Percentiles rank a stretch among this genome's conserved stretches.
Evolutionary conservation across 1,140 invertebrate species (phyloP).

Genomic region (Diorhabda sublineata): DNA sequence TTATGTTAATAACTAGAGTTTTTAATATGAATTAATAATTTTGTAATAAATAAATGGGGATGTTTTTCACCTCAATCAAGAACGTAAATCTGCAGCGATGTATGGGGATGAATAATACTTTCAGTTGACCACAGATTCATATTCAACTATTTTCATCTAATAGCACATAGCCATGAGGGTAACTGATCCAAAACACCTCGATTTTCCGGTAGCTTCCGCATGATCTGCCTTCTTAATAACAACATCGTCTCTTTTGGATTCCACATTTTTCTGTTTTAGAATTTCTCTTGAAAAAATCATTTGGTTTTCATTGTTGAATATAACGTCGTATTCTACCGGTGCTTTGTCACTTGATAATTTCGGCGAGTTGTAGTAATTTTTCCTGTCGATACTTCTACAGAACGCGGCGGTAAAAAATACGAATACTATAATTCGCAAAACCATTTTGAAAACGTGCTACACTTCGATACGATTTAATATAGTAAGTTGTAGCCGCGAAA

Average conservation of each 20-base stretch:
- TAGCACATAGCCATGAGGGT: conserved; percentile 4
- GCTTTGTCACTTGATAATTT: not conserved
- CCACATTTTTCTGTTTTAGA: no score
- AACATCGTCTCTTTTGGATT: not conserved
- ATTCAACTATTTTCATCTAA: not conserved
- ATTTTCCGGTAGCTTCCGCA: not conserved
- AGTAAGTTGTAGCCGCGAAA: no score
- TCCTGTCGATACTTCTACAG: not conserved
- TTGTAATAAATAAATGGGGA: no score
- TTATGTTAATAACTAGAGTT: no score
- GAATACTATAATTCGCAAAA: no score
- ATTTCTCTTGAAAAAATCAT: not conserved
- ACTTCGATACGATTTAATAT: no score
- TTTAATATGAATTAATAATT: no score
- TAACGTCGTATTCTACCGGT: not conserved
- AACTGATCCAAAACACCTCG: not conserved
- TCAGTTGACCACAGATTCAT: no score
- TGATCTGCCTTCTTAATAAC: not conserved
- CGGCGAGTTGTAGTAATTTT: not conserved
- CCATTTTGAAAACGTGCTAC: no score
- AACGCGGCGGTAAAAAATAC: not conserved
- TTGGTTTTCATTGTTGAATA: not conserved
- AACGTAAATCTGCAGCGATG: no score
- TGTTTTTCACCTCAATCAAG: no score
- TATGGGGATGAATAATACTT: no score